A percentile compares a stretch with the other conserved stretches of the same genome.
Conservation (phyloP, 2,888 invertebrate genomes). For the Auanema sp. region DNA sequence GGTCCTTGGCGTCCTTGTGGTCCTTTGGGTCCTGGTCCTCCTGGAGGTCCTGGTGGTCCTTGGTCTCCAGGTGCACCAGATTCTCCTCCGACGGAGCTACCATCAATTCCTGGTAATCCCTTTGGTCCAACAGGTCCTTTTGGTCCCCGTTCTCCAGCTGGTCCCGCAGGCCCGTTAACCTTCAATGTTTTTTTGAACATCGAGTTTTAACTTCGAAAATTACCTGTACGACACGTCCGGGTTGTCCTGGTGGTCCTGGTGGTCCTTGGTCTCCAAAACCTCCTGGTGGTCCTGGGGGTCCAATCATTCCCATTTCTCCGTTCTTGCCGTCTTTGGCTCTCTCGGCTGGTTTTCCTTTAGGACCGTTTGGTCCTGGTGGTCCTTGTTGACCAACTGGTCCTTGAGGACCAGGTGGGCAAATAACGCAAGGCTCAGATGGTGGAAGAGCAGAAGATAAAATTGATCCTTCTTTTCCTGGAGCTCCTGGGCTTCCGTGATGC, state of each 20-base stretch:
- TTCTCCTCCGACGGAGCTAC: constrained; percentile 37
- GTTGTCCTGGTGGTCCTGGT: constrained; percentile 54
- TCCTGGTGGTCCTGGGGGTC: constrained; percentile 57
- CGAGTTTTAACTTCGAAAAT: constrained; percentile 5
- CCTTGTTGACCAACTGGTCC: constrained; percentile 51
- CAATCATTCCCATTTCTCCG: constrained; percentile 44
- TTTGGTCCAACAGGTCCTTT: constrained; percentile 57
- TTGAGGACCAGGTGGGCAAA: constrained; percentile 58
- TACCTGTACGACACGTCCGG: constrained; percentile 40
- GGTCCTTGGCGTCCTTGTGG: constrained; percentile 54
- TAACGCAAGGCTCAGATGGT: constrained; percentile 53
- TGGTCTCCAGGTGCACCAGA: constrained; percentile 44
- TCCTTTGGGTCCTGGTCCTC: constrained; percentile 53
- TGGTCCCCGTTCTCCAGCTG: constrained; percentile 53
- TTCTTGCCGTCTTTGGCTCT: constrained; percentile 51
- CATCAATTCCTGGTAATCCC: constrained; percentile 58
- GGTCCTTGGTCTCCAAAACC: constrained; percentile 55
- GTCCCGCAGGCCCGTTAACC: constrained; percentile 56
- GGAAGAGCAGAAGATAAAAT: constrained; percentile 46
- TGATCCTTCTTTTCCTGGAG: constrained; percentile 52
- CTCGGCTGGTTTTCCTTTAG: constrained; percentile 60
- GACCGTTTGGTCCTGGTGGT: constrained; percentile 56
- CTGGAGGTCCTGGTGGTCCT: constrained; percentile 52
- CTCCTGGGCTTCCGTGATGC: constrained; percentile 52
- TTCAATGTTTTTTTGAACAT: constrained; percentile 49